phyloP scores from a whole-genome alignment of 2,797 vertebrate genomes.

The Falco biarmicus region DNA sequence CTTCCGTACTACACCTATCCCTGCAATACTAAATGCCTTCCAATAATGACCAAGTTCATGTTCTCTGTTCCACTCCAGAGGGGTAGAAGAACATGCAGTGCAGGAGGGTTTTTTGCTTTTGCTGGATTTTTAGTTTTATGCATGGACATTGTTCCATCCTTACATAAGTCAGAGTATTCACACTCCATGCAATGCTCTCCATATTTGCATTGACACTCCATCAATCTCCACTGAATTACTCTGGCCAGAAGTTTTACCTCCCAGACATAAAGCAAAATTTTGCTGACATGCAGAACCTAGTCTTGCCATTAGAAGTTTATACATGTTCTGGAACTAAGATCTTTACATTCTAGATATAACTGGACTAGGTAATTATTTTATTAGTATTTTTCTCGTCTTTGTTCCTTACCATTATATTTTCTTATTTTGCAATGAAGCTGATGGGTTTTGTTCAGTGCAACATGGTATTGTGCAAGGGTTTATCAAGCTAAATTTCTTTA shows the following conservation, averaged over 20 bases:
- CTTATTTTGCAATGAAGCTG: neutral
- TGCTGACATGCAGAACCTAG: neutral
- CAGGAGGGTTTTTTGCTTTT: neutral
- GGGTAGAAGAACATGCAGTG: neutral
- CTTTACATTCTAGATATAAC: neutral
- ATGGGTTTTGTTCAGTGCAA: neutral
- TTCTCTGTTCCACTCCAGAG: neutral
- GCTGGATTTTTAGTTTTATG: neutral
- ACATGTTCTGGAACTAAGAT: neutral
- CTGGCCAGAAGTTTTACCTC: neutral
- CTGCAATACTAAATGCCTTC: neutral
- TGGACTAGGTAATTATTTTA: neutral
- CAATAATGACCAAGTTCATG: neutral
- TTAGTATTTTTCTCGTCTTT: neutral
- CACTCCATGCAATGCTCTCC: neutral
- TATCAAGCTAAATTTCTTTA: neutral
- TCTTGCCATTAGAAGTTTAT: neutral
- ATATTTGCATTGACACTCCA: neutral
- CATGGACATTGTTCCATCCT: fast-evolving
- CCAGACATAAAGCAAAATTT: neutral
- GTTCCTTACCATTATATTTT: neutral
- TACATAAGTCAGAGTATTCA: neutral
- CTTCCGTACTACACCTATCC: neutral
- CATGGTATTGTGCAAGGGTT: neutral
- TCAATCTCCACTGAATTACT: neutral